Evolutionary conservation across 2,797 vertebrate species (phyloP), one percentile per base, ranked within the genome.

Genomic region (Anomalospiza imberbis): DNA sequence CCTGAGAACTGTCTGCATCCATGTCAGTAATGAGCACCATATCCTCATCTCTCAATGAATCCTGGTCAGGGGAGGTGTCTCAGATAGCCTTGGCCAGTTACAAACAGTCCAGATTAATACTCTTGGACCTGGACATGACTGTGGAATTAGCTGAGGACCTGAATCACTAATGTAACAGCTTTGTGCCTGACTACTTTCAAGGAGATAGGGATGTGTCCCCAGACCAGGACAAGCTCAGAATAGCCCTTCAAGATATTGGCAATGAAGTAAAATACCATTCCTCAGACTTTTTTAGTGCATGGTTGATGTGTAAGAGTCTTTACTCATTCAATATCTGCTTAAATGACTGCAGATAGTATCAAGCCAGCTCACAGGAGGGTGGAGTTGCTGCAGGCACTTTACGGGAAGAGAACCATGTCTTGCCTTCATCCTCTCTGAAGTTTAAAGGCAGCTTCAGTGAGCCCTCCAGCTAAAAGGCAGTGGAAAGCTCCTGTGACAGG

Each of bases 291-390:
- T 81, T 75, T 44, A 47, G 68, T 40, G 22, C 29, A 13, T 70
- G 48, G 26, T 40, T 80, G 85, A 66, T 51, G 24, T 76, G 36
- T 42, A 58, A 78, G 58, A 66, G 62, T 76, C 80, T 86, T 94
- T 75, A 84, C 54, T 55, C 36, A 4, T 57, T 51, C 60, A 63
- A 48, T 31, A 32, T 68, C 65, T 89, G n/a, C 28, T 85, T 44
- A 68, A 95, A 83, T 72, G 38, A 51, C 68, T 89, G 32, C 50
- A 89, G 91, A 96, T 95, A 55, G 8, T n/a, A 94, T 94, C 92
- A 75, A 80, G 18, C 9, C 65, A 66, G 17, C 17, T 83, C 10
- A 13, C 12, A 40, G 6, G 22, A 74, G 87, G 87, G 78, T 87
- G 89, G 47, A 62, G 78, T n/a, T 88, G 89, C 94, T 76, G 53